Evolutionary conservation across 2,888 invertebrate species (phyloP).

Genomic region (Chironomus riparius): DNA sequence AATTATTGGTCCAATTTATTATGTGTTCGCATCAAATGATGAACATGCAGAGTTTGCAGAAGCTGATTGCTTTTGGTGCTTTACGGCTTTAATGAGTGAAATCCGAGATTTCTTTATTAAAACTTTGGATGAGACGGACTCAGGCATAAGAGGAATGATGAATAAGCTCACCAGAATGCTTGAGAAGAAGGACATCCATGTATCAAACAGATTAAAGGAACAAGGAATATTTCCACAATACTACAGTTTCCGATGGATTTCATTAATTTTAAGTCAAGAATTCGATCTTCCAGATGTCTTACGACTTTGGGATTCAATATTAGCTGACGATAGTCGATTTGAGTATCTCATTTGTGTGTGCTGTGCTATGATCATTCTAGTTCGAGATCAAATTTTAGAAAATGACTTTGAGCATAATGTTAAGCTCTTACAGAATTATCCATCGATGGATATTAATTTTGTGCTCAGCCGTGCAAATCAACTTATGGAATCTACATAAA

Average conservation of each 20-base stretch:
- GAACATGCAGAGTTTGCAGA: slow-evolving; percentile 81
- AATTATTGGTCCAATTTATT: slow-evolving; percentile 96
- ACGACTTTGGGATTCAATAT: slow-evolving; percentile 93
- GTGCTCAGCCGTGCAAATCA: slow-evolving; percentile 48
- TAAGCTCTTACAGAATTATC: slow-evolving; percentile 87
- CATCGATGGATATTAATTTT: slow-evolving; percentile 76
- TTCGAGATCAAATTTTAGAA: slow-evolving; percentile 69
- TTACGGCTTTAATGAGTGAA: slow-evolving; percentile 96
- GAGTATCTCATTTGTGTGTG: slow-evolving; percentile 86
- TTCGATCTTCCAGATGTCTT: slow-evolving; percentile 95
- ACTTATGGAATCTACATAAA: background rate
- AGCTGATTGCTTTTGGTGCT: slow-evolving; percentile 96
- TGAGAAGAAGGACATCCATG: slow-evolving; percentile 62
- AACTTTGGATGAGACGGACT: slow-evolving; percentile 84
- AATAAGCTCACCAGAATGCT: slow-evolving; percentile 65
- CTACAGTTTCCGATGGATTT: slow-evolving; percentile 93
- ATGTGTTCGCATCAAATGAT: slow-evolving; percentile 88
- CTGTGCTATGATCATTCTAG: slow-evolving; percentile 90
- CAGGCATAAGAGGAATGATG: slow-evolving; percentile 90
- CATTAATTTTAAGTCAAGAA: slow-evolving; percentile 90
- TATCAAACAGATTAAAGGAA: slow-evolving; percentile 67
- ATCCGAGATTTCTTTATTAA: slow-evolving; percentile 96
- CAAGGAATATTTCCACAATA: slow-evolving; percentile 91
- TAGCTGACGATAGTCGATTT: slow-evolving; percentile 83
- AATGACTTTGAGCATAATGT: slow-evolving; percentile 92